Base-by-base conservation (phyloP, 1,140 invertebrate genomes). In the Cryptotermes secundus region DNA sequence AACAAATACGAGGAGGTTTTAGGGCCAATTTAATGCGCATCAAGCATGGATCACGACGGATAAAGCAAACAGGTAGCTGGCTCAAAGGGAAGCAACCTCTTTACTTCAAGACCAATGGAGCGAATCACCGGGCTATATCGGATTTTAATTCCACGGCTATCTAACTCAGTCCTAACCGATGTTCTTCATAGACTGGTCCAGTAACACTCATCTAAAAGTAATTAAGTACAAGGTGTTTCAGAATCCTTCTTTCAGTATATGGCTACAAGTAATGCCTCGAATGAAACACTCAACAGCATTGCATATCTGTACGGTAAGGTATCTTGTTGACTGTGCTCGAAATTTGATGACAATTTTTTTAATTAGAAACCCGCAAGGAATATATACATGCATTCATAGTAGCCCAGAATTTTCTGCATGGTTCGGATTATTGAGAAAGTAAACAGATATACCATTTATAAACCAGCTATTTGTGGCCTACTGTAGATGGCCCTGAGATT, bases 201-300 rank as follows among this genome's bases (percentile, higher is more conserved):
- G 26, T 72, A n/a, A 72, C n/a, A 72, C 59, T 72, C 59, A 72
- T 72, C 59, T 72, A 72, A 72, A 72, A 72, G 59, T 72, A 72
- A 72, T 72, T 72, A 72, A 72, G 7, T 72, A 72, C n/a, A 72
- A 72, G 59, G 26, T 72, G 59, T 72, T 72, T 31, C 59, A 72
- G 31, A 72, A 72, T 12, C n/a, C 4, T 6, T 7, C 10, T n/a
- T 72, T 72, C 45, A 22, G 19, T 49, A 19, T 49, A 3, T 49
- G 16, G 14, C 16, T 12, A 42, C n/a, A n/a, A n/a, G n/a, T n/a
- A n/a, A n/a, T n/a, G n/a, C n/a, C n/a, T n/a, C n/a, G n/a, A n/a
- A n/a, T n/a, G n/a, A n/a, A n/a, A 42, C 38, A 42, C 38, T 42
- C 38, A 14, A 12, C 2, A 42, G 19, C 22, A 49, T 19, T 49